Evolutionary conservation across 2,888 invertebrate species (phyloP), one percentile per base, ranked within the genome.

Genomic region (Eupithecia dodoneata): DNA sequence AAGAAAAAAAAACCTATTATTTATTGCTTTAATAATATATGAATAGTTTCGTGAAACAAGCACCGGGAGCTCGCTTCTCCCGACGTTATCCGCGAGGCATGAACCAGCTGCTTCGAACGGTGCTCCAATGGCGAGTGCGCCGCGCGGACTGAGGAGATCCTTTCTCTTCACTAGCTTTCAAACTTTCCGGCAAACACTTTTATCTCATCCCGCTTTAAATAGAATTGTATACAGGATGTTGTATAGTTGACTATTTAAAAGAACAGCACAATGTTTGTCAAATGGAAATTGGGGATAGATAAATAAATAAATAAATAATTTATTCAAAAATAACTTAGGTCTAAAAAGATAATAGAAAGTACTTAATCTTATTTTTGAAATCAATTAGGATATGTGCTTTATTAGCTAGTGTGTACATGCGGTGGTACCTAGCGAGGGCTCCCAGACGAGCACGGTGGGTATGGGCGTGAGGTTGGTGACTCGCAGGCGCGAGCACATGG

Each of bases 381-480:
- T 30, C 30, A 30, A 30, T 30, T 30, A 30, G 30, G 30, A 30
- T 30, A 30, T 30, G 30, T 30, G 30, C 30, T 30, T 30, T 30
- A 30, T 30, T 30, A 30, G 30, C 30, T 30, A 30, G 30, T 30
- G 30, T 30, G 13, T 9, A 10, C 12, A 12, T 52, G 13, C 4
- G 3, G 15, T 52, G 30, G 66, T 67, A 91, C 92, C 90, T n/a
- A 86, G 74, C 3, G 87, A 82, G 3, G 81, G 79, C 13, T 90
- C 88, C 89, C 93, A 94, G n/a, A 44, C 72, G 18, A 93, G 84
- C 3, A 81, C 77, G 13, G 92, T 91, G 4, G 87, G 83, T 10
- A 91, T 78, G 0, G 94, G 91, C 42, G 93, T 92, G 75, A 87
- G 76, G 87, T 94, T 94, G 75, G 85, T 83, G 79, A 91, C 59